Evolutionary conservation across 2,797 vertebrate genomes (phyloP).

Genomic region (Hephaestus fuliginosus): DNA sequence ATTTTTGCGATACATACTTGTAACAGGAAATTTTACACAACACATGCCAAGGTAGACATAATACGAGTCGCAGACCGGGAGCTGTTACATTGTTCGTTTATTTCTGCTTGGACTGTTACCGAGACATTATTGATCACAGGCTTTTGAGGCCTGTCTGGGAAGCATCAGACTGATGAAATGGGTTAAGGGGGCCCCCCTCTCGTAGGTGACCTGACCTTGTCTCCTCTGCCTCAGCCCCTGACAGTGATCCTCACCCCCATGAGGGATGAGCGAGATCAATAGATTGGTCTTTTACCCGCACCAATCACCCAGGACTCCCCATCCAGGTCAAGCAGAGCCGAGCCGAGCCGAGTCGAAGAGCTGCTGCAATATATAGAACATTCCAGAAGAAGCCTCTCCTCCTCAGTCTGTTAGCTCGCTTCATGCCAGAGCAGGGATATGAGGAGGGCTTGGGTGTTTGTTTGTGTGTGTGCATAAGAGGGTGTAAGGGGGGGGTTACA

Average conservation of each 20-base stretch:
- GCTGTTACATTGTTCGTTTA: slow-evolving; percentile 7
- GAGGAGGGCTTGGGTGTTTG: slow-evolving; percentile 49
- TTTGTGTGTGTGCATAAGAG: slow-evolving; percentile 47
- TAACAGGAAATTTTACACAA: slow-evolving; percentile 17
- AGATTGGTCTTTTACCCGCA: slow-evolving; percentile 68
- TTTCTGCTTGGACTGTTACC: slow-evolving; percentile 30
- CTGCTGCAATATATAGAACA: slow-evolving; percentile 61
- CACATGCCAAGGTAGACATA: background rate
- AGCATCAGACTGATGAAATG: slow-evolving; percentile 74
- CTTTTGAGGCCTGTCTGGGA: slow-evolving; percentile 69
- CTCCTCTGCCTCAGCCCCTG: slow-evolving; percentile 71
- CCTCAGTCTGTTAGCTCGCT: slow-evolving; percentile 34
- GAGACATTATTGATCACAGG: slow-evolving; percentile 68
- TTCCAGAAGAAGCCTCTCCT: slow-evolving; percentile 66
- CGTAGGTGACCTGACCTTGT: slow-evolving; percentile 83
- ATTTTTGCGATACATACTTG: slow-evolving; percentile 10
- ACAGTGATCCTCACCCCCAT: slow-evolving; percentile 73
- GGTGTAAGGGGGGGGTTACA: slow-evolving; percentile 62
- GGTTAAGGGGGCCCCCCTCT: slow-evolving; percentile 68
- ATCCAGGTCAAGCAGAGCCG: slow-evolving; percentile 34
- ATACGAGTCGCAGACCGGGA: background rate
- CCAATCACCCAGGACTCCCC: slow-evolving; percentile 61
- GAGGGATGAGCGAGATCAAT: slow-evolving; percentile 67
- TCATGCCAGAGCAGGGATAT: slow-evolving; percentile 48
- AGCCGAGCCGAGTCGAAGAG: slow-evolving; percentile 18